Conservation (phyloP, 2,797 vertebrate genomes). For the Mycteria americana region DNA sequence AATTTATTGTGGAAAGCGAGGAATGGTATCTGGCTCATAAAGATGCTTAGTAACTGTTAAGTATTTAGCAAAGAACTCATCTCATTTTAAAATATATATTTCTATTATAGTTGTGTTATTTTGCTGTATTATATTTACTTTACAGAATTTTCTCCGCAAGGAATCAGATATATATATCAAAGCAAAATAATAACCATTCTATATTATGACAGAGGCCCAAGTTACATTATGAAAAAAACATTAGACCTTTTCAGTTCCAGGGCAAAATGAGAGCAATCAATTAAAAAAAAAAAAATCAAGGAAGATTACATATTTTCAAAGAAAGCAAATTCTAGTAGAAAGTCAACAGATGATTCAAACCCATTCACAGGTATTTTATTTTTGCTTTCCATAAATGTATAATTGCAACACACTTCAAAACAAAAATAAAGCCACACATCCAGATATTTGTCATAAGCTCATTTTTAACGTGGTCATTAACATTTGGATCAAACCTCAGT, state of each 20-base stretch:
- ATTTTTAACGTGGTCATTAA: neutral
- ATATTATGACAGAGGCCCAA: neutral
- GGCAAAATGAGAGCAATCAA: neutral
- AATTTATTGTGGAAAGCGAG: slow-evolving; percentile 39
- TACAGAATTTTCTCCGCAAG: neutral
- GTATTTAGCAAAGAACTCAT: neutral
- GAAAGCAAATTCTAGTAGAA: neutral
- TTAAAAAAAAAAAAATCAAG: neutral
- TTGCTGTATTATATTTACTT: neutral
- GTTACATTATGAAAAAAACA: neutral
- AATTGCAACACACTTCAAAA: neutral
- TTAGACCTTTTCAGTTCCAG: neutral
- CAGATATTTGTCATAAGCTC: neutral
- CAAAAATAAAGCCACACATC: neutral
- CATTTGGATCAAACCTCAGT: neutral
- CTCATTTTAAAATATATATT: neutral
- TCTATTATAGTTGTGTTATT: neutral
- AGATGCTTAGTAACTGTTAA: slow-evolving; percentile 16
- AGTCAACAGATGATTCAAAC: neutral
- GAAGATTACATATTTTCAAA: neutral
- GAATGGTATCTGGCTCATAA: slow-evolving; percentile 26
- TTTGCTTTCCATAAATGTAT: neutral
- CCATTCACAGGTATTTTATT: neutral
- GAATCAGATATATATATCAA: neutral
- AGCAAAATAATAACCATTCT: neutral